Percentiles rank a stretch among this genome's conserved stretches.
These are phyloP conservation scores for Tragulus kanchil DNA, from an alignment of 2,113 vertebrate species.

Conservation along the genomic window DNA sequence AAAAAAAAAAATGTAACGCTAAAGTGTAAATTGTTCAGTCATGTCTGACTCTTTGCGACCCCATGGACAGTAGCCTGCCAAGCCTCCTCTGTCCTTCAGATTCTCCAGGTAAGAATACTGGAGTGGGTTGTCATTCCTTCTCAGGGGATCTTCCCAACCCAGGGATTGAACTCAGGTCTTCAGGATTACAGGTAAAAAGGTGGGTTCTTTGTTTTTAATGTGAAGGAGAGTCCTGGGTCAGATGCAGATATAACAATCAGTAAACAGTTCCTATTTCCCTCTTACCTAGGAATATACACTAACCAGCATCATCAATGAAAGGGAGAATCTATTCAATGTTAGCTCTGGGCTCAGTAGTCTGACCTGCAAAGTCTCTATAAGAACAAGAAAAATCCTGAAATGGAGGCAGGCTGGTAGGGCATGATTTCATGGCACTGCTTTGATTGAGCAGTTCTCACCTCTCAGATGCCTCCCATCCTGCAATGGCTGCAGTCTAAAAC, in stretches of 20 bases:
- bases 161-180: too few species aligned
- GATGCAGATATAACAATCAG: neutral
- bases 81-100: too few species aligned
- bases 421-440: neutral
- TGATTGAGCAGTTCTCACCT: neutral
- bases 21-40: too few species aligned
- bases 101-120: too few species aligned
- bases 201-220: conserved; percentile 11
- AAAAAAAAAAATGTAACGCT: too few species aligned
- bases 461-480: neutral
- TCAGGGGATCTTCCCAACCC: too few species aligned
- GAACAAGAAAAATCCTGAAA: conserved; percentile 12
- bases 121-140: too few species aligned
- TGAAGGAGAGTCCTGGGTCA: conserved; percentile 31
- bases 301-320: neutral
- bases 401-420: neutral
- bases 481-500: neutral
- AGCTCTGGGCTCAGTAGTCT: neutral
- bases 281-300: neutral
- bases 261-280: neutral
- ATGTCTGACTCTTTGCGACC: too few species aligned
- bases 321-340: neutral
- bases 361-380: neutral
- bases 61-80: too few species aligned
- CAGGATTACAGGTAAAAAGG: neutral